phyloP scores from a whole-genome alignment of 2,888 invertebrate genomes.

The Lordiphosa andalusiaca region DNA sequence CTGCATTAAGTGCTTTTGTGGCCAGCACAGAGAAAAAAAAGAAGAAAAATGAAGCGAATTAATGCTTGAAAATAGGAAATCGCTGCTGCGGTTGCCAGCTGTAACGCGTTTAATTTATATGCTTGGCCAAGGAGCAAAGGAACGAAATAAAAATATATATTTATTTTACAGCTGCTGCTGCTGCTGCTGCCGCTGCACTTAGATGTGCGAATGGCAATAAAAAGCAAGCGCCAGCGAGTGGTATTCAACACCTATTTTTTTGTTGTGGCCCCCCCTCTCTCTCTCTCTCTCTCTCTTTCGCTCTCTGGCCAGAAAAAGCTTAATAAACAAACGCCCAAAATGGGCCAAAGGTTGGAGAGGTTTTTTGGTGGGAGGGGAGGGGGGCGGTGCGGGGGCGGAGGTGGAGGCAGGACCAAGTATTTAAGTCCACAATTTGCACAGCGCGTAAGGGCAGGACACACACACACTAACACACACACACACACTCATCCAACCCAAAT shows the following conservation, averaged over 20 bases:
- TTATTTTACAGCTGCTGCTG: constrained; percentile 73
- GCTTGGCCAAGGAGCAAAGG: constrained; percentile 42
- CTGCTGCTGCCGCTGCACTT: constrained; percentile 56
- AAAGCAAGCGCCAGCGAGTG: constrained; percentile 67
- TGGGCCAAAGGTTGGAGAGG: constrained; percentile 11
- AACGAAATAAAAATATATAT: constrained; percentile 71
- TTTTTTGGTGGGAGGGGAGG: neutral
- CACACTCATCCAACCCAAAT: constrained; percentile 37
- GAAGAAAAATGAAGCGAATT: constrained; percentile 6
- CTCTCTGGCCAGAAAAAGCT: constrained; percentile 53
- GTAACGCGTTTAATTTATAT: constrained; percentile 76
- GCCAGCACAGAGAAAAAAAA: constrained; percentile 21
- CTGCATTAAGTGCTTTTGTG: constrained; percentile 67
- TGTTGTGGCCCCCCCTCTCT: constrained; percentile 27
- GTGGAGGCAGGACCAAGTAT: constrained; percentile 60
- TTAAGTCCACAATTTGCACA: constrained; percentile 76
- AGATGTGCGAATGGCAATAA: constrained; percentile 59
- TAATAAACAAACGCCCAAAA: constrained; percentile 70
- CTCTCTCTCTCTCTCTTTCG: constrained; percentile 1
- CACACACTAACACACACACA: constrained; percentile 22
- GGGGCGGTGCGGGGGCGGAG: no score
- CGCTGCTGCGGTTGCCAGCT: constrained; percentile 72
- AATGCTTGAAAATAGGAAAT: constrained; percentile 32
- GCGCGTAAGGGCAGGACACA: constrained; percentile 38
- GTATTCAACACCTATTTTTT: constrained; percentile 72